These are phyloP conservation scores for Micronycteris hirsuta DNA, from an alignment of 2,113 vertebrate species.

Conservation along the genomic window DNA sequence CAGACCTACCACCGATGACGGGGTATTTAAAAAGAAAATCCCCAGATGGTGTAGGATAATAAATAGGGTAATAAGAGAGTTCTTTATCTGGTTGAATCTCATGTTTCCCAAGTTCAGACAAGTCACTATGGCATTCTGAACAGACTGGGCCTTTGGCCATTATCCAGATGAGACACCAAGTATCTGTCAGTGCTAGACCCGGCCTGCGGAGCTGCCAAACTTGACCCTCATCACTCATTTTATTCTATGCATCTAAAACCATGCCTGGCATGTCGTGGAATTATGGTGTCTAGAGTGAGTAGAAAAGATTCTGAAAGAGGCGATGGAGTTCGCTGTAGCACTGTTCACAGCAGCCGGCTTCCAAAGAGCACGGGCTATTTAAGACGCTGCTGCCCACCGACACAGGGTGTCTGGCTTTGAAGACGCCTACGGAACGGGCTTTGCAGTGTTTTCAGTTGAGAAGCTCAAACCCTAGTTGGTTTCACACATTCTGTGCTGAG, in stretches of 20 bases:
- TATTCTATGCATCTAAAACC: background rate
- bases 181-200: rapidly evolving
- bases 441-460: background rate
- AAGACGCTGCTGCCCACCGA: background rate
- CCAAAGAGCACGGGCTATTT: background rate
- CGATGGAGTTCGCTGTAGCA: rapidly evolving
- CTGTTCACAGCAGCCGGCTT: background rate
- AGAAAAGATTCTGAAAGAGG: background rate
- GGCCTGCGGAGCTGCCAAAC: background rate
- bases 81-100: background rate
- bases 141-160: background rate
- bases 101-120: background rate
- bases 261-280: rapidly evolving
- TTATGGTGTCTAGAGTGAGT: rapidly evolving
- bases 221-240: background rate
- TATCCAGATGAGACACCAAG: background rate
- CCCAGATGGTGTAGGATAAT: background rate
- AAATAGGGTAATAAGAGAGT: background rate
- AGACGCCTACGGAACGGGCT: background rate
- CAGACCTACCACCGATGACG: background rate
- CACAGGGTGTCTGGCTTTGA: background rate
- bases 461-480: background rate
- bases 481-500: background rate
- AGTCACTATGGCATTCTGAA: background rate
- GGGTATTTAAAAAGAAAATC: background rate